Percentiles rank a stretch among this genome's conserved stretches.
These are phyloP conservation scores for Enhydra lutris DNA, from an alignment of 2,113 vertebrate genomes.

Conservation along the genomic window DNA sequence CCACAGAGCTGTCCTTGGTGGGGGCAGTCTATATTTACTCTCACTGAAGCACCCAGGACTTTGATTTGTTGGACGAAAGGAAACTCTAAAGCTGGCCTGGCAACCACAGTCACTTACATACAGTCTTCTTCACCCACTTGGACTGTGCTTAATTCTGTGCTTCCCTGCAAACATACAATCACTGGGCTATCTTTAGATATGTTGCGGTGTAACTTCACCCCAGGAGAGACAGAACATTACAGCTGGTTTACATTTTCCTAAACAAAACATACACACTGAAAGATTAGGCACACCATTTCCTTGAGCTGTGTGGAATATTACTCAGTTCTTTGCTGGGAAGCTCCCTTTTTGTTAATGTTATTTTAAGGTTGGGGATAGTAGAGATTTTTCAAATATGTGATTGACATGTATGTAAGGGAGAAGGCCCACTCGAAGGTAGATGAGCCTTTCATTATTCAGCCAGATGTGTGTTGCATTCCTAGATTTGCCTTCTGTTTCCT, in stretches of 20 bases:
- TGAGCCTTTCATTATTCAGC: neutral
- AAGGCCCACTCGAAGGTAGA: neutral
- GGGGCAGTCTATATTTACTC: neutral
- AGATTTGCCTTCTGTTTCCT: neutral
- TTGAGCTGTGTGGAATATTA: slow-evolving; percentile 39
- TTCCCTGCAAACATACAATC: slow-evolving; percentile 73
- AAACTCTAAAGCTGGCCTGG: neutral
- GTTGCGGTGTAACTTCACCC: slow-evolving; percentile 71
- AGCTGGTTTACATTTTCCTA: slow-evolving; percentile 67
- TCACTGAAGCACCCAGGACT: neutral
- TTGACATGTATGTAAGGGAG: neutral
- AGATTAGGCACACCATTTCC: neutral
- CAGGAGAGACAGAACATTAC: slow-evolving; percentile 55
- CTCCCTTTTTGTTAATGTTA: slow-evolving; percentile 17
- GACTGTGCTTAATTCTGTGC: slow-evolving; percentile 64
- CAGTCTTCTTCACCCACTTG: slow-evolving; percentile 54
- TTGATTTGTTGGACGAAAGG: slow-evolving; percentile 46
- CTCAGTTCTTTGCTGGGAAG: slow-evolving; percentile 6
- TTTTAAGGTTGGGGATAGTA: neutral
- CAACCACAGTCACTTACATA: slow-evolving; percentile 29
- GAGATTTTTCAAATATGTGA: neutral
- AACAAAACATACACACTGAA: slow-evolving; percentile 47
- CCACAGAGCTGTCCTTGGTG: neutral
- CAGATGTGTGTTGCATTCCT: fast-evolving
- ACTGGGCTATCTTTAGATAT: slow-evolving; percentile 79